These are phyloP conservation scores for Oncorhynchus nerka DNA, from an alignment of 2,113 vertebrate species.

Conservation along the genomic window DNA sequence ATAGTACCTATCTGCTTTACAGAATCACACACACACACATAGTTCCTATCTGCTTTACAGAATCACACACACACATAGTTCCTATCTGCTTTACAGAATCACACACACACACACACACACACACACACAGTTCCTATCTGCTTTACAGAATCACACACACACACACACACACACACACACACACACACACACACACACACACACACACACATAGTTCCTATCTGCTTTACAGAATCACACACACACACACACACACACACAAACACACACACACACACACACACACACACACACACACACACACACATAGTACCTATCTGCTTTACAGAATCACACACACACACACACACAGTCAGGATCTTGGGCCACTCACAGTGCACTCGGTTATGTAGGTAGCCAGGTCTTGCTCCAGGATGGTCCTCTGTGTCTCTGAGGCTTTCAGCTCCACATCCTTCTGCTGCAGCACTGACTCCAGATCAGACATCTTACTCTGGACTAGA, in stretches of 20 bases:
- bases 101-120: neutral
- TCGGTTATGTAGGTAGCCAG: conserved; percentile 99
- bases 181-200: neutral
- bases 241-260: neutral
- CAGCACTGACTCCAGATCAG: conserved; percentile 97
- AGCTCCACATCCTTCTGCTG: conserved; percentile 99
- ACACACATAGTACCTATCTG: too few species aligned
- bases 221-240: neutral
- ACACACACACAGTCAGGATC: neutral
- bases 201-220: neutral
- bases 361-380: conserved; percentile 88
- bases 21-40: too few species aligned
- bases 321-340: too few species aligned
- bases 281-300: neutral
- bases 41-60: too few species aligned
- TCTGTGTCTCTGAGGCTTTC: conserved; percentile 97
- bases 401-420: conserved; percentile 97
- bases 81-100: neutral
- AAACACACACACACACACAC: neutral
- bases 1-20: too few species aligned
- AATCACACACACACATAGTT: conserved; percentile 1
- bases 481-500: conserved; percentile 95
- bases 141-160: neutral
- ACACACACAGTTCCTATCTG: conserved; percentile 1
- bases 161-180: too few species aligned